A percentile compares a stretch with the other conserved stretches of the same genome.
Conservation (phyloP, 2,797 vertebrate genomes). For the Salmo trutta region DNA sequence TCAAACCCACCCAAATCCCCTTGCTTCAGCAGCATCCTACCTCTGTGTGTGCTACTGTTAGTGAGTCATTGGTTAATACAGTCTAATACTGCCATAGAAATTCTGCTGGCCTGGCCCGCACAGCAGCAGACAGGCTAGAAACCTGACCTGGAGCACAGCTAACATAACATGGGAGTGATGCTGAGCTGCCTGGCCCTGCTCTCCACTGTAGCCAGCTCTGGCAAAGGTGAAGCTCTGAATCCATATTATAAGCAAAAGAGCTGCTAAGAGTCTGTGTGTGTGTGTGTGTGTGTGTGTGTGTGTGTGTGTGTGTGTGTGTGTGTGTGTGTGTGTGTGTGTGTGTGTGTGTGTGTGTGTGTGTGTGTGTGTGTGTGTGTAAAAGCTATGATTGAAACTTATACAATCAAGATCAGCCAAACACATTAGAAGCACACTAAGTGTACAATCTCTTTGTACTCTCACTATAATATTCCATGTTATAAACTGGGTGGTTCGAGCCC, state of each 20-base stretch:
- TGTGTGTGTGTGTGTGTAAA: too few species aligned
- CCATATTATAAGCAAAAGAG: background rate
- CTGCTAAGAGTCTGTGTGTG: too few species aligned
- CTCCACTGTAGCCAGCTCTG: constrained; percentile 6
- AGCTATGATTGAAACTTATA: too few species aligned
- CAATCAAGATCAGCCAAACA: too few species aligned
- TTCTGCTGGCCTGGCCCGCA: background rate
- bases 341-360: too few species aligned
- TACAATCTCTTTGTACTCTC: too few species aligned
- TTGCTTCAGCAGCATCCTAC: constrained; percentile 8
- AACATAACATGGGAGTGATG: constrained; percentile 18
- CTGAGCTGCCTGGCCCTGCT: background rate
- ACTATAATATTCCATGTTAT: too few species aligned
- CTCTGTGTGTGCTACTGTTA: background rate
- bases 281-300: too few species aligned
- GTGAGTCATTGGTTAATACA: constrained; percentile 23
- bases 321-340: too few species aligned
- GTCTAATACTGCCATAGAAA: constrained; percentile 11
- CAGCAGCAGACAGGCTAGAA: constrained; percentile 7
- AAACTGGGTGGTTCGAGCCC: too few species aligned
- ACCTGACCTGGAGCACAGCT: constrained; percentile 18
- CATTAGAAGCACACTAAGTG: too few species aligned
- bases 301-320: too few species aligned
- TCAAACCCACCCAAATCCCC: background rate
- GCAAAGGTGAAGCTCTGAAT: constrained; percentile 8